Evolutionary conservation across 1,140 invertebrate genomes (phyloP), one percentile per base, ranked within the genome.

Genomic region (Cherax destructor): DNA sequence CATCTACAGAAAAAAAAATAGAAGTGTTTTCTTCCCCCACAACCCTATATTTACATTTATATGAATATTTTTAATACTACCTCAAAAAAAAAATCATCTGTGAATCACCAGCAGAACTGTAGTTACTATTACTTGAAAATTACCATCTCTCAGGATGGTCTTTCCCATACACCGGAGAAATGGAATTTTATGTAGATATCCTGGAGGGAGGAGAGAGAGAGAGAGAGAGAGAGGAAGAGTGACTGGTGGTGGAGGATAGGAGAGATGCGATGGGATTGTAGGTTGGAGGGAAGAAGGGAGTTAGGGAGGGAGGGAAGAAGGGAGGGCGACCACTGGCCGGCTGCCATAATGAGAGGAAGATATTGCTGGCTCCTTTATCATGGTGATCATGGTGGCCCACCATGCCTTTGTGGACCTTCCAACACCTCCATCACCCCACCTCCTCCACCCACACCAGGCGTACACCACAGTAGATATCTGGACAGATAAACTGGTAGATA

Each of bases 331-430:
- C 87, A 89, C 79, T 89, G 87, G 87, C 87, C 65, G 50, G 87
- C 69, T 83, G 87, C 87, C 87, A 89, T 89, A 89, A 89, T 89
- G 87, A 89, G 79, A 79, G 65, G 78, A 89, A 89, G 87, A 89
- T 89, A 88, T 83, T 83, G 87, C 41, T 89, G 59, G 6, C 61
- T 79, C 83, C 87, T 89, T 89, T 89, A 81, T 83, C 86, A 88
- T 89, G 87, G 78, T 83, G 87, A 83, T 89, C 61, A 59, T 6
- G 21, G 69, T n/a, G n/a, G 6, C n/a, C n/a, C 78, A 50, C 30
- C 77, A n/a, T 24, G 24, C 78, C 78, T 80, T 61, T 56, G 52
- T 65, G 24, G 10, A 77, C 77, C 61, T 56, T 13, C 52, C 52
- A 56, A 13, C 52, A 65, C 3, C 49, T 10, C 30, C 13, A 1